These are phyloP conservation scores for Hetaerina titia DNA, from an alignment of 2,888 invertebrate genomes.

Conservation along the genomic window DNA sequence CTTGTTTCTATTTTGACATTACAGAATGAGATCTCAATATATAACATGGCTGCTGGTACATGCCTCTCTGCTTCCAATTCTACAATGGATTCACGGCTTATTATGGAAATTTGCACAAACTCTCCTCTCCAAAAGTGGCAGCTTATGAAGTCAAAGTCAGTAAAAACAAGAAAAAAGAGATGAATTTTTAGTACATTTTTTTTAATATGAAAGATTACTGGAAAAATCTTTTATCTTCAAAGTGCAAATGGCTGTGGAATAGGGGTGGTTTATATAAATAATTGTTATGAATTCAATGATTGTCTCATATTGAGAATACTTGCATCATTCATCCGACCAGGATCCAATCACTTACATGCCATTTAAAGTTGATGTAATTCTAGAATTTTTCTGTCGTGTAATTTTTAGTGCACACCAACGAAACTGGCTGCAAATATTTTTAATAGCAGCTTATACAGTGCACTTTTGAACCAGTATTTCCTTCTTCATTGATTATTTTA, in stretches of 20 bases:
- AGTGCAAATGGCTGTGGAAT: constrained; percentile 20
- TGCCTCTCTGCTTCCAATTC: constrained; percentile 82
- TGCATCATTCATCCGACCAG: neutral
- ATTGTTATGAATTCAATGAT: neutral
- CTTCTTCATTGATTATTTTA: neutral
- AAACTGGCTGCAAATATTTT: neutral
- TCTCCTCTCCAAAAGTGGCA: constrained; percentile 80
- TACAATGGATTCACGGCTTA: constrained; percentile 78
- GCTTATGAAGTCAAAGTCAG: constrained; percentile 74
- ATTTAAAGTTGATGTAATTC: neutral
- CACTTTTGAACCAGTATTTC: neutral
- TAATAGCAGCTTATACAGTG: neutral
- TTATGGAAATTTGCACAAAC: constrained; percentile 83
- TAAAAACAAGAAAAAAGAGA: neutral
- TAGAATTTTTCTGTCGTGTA: neutral
- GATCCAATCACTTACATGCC: neutral
- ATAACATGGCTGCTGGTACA: constrained; percentile 92
- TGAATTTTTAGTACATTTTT: neutral
- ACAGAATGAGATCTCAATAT: constrained; percentile 86
- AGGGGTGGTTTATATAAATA: neutral
- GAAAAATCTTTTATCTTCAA: neutral
- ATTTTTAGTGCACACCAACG: neutral
- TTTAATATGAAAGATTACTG: neutral
- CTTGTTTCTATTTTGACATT: constrained; percentile 72
- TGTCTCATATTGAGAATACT: constrained; percentile 44